Evolutionary conservation across 2,113 vertebrate species (phyloP), one percentile per base, ranked within the genome.

Genomic region (Lethenteron camtschaticum): DNA sequence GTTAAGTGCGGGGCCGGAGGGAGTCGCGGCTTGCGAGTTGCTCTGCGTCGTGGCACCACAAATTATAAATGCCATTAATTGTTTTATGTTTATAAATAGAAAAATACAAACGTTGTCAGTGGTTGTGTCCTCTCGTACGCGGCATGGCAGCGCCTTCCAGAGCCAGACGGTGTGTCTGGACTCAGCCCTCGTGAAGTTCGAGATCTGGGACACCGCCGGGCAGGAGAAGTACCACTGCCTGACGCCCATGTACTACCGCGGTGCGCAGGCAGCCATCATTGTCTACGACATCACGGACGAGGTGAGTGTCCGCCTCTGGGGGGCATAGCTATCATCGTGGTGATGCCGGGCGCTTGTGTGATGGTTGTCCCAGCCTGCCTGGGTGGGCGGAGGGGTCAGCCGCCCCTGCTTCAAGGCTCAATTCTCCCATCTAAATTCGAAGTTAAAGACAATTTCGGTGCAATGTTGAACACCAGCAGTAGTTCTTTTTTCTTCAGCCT

Each of bases 171-270:
- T 66, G n/a, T 66, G 63, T 66, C 2, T 66, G 63, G 63, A 24
- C n/a, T 24, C n/a, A 66, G 9, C 63, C n/a, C 63, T 66, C n/a
- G 24, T 66, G n/a, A 66, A 24, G 63, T 66, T 9, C 63, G 63
- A 66, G 63, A 66, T 66, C 8, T 66, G 63, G 63, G 63, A 66
- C 63, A 66, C 63, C 9, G 63, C 24, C n/a, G 63, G 63, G 24
- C 63, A 66, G 63, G 63, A 66, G 63, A 66, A 24, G 63, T 66
- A 16, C 63, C n/a, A 66, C 63, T 16, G 63, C 63, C 63, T 66
- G n/a, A 11, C 63, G n/a, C 63, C 63, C 63, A 66, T 66, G 8
- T 66, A 66, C 63, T 66, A 66, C 63, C 63, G 63, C n/a, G 24
- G 24, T 66, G 63, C 63, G 11, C 63, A 66, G 24, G 63, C 63